Evolutionary conservation across 2,888 invertebrate genomes (phyloP).

Genomic region (Leptogaster cylindrica): DNA sequence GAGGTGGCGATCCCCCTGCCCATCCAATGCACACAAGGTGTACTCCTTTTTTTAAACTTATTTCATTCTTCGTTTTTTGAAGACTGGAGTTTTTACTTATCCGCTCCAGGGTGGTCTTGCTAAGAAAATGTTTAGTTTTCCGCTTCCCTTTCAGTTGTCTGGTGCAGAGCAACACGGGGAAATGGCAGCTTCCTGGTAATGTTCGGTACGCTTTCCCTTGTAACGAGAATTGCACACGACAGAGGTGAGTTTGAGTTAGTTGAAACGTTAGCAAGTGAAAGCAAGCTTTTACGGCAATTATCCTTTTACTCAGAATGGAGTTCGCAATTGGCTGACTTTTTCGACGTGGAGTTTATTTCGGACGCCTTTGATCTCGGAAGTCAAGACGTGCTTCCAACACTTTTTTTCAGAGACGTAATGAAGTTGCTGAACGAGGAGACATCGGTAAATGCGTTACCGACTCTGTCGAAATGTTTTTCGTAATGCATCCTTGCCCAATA

Average conservation of each 20-base stretch:
- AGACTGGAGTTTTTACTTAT: background rate
- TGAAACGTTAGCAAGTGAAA: background rate
- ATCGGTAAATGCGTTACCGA: too few species aligned
- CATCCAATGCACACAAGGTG: too few species aligned
- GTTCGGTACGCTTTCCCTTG: background rate
- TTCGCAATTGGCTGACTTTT: background rate
- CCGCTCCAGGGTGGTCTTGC: background rate
- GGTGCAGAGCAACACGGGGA: background rate
- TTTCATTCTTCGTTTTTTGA: background rate
- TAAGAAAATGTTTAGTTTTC: background rate
- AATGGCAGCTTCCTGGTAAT: constrained; percentile 6
- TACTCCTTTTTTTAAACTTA: background rate
- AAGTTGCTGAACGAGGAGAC: too few species aligned
- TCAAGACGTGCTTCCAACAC: too few species aligned
- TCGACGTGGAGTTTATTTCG: background rate
- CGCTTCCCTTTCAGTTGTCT: too few species aligned
- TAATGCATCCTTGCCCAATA: too few species aligned
- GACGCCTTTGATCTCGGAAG: too few species aligned
- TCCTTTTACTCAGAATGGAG: background rate
- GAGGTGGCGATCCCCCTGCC: too few species aligned
- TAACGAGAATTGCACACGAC: background rate
- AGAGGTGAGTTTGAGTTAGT: background rate
- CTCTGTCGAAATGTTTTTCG: too few species aligned
- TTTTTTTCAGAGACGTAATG: too few species aligned
- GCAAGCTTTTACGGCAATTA: constrained; percentile 13